Percentiles rank a stretch among this genome's conserved stretches.
Evolutionary conservation across 2,888 invertebrate species (phyloP).

Genomic region (Drosophila quinaria): DNA sequence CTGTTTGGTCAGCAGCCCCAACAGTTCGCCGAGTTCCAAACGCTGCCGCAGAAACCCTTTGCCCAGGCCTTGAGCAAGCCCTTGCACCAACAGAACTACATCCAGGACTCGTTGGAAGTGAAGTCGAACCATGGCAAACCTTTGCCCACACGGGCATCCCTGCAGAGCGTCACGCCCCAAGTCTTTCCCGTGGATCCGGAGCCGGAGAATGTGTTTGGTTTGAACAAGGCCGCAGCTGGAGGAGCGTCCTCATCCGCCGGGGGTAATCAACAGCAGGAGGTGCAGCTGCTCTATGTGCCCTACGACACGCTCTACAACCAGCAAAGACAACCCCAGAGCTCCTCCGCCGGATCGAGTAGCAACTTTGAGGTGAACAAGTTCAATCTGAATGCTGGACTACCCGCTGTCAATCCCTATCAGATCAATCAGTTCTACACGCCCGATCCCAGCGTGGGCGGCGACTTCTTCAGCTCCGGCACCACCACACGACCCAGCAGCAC

Average conservation of each 20-base stretch:
- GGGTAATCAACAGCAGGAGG: constrained; percentile 87
- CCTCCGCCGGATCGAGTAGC: constrained; percentile 55
- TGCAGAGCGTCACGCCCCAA: constrained; percentile 78
- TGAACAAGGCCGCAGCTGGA: constrained; percentile 64
- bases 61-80: constrained; percentile 78
- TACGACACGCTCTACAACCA: constrained; percentile 89
- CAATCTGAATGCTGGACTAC: constrained; percentile 77
- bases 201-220: constrained; percentile 66
- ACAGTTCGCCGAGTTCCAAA: constrained; percentile 75
- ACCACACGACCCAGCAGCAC: constrained; percentile 82
- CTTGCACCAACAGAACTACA: constrained; percentile 81
- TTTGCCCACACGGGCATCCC: constrained; percentile 72
- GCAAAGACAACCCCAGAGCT: constrained; percentile 70
- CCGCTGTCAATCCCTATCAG: constrained; percentile 86
- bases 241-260: constrained; percentile 42
- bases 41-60: constrained; percentile 65
- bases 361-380: constrained; percentile 80
- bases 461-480: constrained; percentile 71
- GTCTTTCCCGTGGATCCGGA: constrained; percentile 76
- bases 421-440: constrained; percentile 86
- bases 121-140: constrained; percentile 76
- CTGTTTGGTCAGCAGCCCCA: constrained; percentile 80
- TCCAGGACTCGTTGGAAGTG: constrained; percentile 77
- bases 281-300: constrained; percentile 93
- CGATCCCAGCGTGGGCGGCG: constrained; percentile 74